A percentile compares a stretch with the other conserved stretches of the same genome.
These are phyloP conservation scores for Ostrea edulis DNA, from an alignment of 1,140 invertebrate genomes.

Conservation along the genomic window DNA sequence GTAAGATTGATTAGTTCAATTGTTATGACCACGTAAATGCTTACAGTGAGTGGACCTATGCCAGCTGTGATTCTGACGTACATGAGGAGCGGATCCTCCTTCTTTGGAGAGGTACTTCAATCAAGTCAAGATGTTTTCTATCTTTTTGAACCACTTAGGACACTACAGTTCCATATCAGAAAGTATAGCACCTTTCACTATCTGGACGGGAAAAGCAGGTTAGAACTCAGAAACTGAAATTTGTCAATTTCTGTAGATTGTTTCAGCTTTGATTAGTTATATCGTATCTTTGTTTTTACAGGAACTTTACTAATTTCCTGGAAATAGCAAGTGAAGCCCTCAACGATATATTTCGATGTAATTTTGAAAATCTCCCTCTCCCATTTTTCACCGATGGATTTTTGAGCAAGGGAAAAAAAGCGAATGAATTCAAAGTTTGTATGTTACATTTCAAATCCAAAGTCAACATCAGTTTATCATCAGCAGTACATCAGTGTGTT, in stretches of 20 bases:
- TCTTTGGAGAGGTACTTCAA: constrained; percentile 48
- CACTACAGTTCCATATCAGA: constrained; percentile 18
- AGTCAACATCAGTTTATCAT: background rate
- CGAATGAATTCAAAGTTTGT: constrained; percentile 34
- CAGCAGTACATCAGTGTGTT: constrained; percentile 38
- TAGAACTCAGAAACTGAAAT: background rate
- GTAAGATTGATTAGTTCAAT: no score
- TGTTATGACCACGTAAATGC: no score
- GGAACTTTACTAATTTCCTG: constrained; percentile 42
- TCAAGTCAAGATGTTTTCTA: constrained; percentile 53
- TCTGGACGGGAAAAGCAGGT: constrained; percentile 39
- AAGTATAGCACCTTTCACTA: constrained; percentile 3
- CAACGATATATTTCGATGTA: constrained; percentile 41
- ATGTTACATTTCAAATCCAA: background rate
- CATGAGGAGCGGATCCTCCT: constrained; percentile 57
- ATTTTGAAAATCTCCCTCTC: constrained; percentile 45
- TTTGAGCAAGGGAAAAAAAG: constrained; percentile 15
- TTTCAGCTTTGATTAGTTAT: no score
- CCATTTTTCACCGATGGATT: constrained; percentile 41
- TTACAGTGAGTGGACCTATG: constrained; percentile 15
- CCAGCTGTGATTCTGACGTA: constrained; percentile 53
- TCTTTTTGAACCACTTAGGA: constrained; percentile 54
- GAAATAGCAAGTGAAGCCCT: constrained; percentile 30
- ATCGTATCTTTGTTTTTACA: background rate
- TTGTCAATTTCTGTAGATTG: no score